A percentile compares a stretch with the other conserved stretches of the same genome.
Evolutionary conservation across 2,888 invertebrate genomes (phyloP).

Genomic region (Trimorus sp.): DNA sequence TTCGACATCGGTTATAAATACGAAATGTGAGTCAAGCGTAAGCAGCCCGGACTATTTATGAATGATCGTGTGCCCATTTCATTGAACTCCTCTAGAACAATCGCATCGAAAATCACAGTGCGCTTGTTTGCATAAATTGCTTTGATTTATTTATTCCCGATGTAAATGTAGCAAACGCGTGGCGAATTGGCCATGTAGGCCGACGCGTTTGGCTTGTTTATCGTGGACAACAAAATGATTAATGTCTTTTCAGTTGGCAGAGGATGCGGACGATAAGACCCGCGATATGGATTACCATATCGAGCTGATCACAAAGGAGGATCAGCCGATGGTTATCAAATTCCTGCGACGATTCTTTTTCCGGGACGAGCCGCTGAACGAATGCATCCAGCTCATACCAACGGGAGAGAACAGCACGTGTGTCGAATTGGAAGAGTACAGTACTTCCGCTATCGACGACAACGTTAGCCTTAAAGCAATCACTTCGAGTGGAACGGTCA

Average conservation of each 20-base stretch:
- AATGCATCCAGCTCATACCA: slow-evolving; percentile 84
- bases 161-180: no score
- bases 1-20: slow-evolving; percentile 37
- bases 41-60: slow-evolving; percentile 13
- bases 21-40: slow-evolving; percentile 24
- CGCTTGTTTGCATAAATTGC: neutral
- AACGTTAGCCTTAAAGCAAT: slow-evolving; percentile 86
- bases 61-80: slow-evolving; percentile 20
- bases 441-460: slow-evolving; percentile 83
- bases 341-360: slow-evolving; percentile 87
- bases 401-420: slow-evolving; percentile 85
- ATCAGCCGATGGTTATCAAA: slow-evolving; percentile 83
- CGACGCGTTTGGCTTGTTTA: no score
- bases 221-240: neutral
- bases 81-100: slow-evolving; percentile 15
- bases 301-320: slow-evolving; percentile 81
- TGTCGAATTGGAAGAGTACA: slow-evolving; percentile 85
- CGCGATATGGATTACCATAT: slow-evolving; percentile 81
- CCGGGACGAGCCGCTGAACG: slow-evolving; percentile 88
- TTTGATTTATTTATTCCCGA: slow-evolving; percentile 1
- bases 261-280: slow-evolving; percentile 68
- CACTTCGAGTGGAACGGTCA: slow-evolving; percentile 83
- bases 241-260: slow-evolving; percentile 73
- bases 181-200: no score
- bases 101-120: no score